These are phyloP conservation scores for Carabus problematicus DNA, from an alignment of 2,888 invertebrate species.

Conservation along the genomic window DNA sequence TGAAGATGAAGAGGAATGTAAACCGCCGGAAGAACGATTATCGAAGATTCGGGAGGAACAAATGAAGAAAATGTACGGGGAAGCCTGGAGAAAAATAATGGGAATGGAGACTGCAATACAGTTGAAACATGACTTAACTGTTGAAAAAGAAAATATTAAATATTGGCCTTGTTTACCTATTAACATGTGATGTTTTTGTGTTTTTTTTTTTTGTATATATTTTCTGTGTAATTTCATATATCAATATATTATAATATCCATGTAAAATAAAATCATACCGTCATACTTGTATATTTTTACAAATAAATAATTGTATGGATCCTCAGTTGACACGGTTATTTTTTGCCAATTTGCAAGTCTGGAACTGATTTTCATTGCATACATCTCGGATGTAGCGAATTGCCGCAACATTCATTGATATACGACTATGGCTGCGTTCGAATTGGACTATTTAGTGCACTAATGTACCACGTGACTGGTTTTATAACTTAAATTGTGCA, in stretches of 20 bases:
- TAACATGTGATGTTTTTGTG: slow-evolving; percentile 51
- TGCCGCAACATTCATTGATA: too few relatives aligned
- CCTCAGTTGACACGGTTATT: too few relatives aligned
- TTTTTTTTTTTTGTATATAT: slow-evolving; percentile 53
- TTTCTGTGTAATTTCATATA: slow-evolving; percentile 24
- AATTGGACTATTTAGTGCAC: too few relatives aligned
- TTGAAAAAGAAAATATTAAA: slow-evolving; percentile 67
- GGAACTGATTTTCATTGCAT: too few relatives aligned
- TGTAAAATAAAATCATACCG: slow-evolving; percentile 32
- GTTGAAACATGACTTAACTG: slow-evolving; percentile 68
- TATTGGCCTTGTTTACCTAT: slow-evolving; percentile 79
- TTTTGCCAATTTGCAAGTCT: too few relatives aligned
- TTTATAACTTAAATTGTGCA: too few relatives aligned
- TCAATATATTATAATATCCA: slow-evolving; percentile 9
- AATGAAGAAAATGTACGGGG: slow-evolving; percentile 69
- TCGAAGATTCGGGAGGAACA: slow-evolving; percentile 56
- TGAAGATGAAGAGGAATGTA: slow-evolving; percentile 48
- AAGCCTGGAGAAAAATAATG: slow-evolving; percentile 69
- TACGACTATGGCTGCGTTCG: too few relatives aligned
- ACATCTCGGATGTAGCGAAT: too few relatives aligned
- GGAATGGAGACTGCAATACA: slow-evolving; percentile 77
- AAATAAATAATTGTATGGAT: slow-evolving; percentile 10
- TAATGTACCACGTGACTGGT: too few relatives aligned
- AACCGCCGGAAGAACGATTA: slow-evolving; percentile 51
- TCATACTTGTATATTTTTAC: neutral